Base-by-base conservation (phyloP, 2,888 invertebrate genomes). In the Eucriotettix oculatus region DNA sequence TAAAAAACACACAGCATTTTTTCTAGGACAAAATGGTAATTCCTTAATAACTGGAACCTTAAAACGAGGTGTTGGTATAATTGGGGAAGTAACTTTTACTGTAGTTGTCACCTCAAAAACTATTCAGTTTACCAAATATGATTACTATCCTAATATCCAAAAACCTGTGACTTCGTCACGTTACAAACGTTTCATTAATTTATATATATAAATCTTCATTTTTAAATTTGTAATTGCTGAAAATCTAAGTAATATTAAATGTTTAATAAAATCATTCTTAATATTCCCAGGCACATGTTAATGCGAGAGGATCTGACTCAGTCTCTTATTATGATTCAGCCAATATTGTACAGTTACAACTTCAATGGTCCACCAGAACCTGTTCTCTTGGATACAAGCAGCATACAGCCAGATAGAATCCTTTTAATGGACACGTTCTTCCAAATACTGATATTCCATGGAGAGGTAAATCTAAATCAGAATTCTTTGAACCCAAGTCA, bases 361-460 rank as follows among this genome's bases (percentile, higher is more conserved):
- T 99, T 99, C 76, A 93, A 90, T 69, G 97, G 97, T 0, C 93
- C 95, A 0, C 96, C 96, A 0, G 95, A 97, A 77, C 97, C 99
- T 0, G 99, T 99, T 9, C 78, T 99, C 29, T 78, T 99, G 48
- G 99, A 99, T 73, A 95, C 98, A 5, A 94, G 95, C 58, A 95
- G 95, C 64, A 98, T 99, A 70, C 93, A 96, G 73, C 87, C 96
- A 0, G 99, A 99, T 74, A 81, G 95, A 62, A 99, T 99, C 69
- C 80, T 99, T 54, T 82, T 99, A 59, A 97, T 99, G 97, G 99
- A 99, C 75, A 98, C 99, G 0, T 99, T 99, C 80, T 99, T 99
- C 85, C 99, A 99, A 76, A 95, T 99, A 70, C 84, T 99, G 60
- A 99, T 99, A 70, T 99, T 97, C 76, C 97, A 97, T 70, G 99